A percentile compares a stretch with the other conserved stretches of the same genome.
These are phyloP conservation scores for Drosophila mimica DNA, from an alignment of 2,888 invertebrate genomes.

Conservation along the genomic window DNA sequence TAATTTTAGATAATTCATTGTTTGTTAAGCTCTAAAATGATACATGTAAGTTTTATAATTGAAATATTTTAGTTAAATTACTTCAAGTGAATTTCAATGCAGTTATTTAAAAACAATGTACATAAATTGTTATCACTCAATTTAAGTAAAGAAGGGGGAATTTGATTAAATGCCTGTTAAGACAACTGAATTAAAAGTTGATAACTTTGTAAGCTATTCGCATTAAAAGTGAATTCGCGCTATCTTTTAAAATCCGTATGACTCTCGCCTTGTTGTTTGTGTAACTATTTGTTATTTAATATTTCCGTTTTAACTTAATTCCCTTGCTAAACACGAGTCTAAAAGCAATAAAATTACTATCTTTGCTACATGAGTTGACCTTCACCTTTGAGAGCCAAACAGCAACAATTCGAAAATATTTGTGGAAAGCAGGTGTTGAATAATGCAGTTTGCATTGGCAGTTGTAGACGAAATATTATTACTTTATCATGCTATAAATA, in stretches of 20 bases:
- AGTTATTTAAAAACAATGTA: neutral
- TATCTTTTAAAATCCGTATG: neutral
- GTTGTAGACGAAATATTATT: conserved; percentile 12
- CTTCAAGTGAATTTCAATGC: neutral
- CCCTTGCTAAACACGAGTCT: neutral
- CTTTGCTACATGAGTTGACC: neutral
- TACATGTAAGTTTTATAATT: neutral
- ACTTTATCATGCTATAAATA: conserved; percentile 2
- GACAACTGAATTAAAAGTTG: neutral
- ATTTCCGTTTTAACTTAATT: neutral
- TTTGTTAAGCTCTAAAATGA: neutral
- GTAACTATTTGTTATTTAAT: neutral
- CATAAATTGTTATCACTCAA: neutral
- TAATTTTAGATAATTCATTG: neutral
- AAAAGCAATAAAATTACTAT: neutral
- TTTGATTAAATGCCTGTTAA: neutral
- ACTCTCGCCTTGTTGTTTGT: neutral
- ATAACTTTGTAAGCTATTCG: neutral
- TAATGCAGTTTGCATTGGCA: conserved; percentile 24
- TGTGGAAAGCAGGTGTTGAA: neutral
- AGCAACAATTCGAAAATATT: neutral
- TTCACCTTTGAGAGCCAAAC: neutral
- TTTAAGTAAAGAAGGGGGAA: neutral
- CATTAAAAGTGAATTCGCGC: neutral
- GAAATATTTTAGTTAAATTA: neutral